These are phyloP conservation scores for Coreius guichenoti DNA, from an alignment of 2,797 vertebrate species.

Conservation along the genomic window DNA sequence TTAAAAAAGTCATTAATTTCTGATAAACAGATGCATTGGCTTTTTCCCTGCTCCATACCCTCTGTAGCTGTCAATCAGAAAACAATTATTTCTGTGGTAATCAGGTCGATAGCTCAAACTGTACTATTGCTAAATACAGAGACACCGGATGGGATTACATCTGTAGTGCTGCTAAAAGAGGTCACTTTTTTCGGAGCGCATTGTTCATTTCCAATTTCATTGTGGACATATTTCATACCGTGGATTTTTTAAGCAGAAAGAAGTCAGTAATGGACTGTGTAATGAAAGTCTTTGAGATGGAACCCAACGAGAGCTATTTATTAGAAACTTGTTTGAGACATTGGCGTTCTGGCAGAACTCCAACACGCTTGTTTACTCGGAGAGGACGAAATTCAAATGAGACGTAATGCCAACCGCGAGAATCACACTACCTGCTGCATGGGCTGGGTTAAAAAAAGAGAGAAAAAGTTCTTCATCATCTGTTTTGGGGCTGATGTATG, in stretches of 20 bases:
- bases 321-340: conserved; percentile 60
- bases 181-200: conserved; percentile 50
- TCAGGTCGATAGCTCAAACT: conserved; percentile 62
- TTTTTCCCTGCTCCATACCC: conserved; percentile 51
- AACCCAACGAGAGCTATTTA: conserved; percentile 60
- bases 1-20: conserved; percentile 68
- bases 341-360: conserved; percentile 51
- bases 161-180: conserved; percentile 46
- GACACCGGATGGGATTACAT: conserved; percentile 53
- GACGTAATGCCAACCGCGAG: conserved; percentile 29
- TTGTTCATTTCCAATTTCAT: conserved; percentile 56
- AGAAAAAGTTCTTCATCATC: conserved; percentile 11
- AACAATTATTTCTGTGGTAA: conserved; percentile 64
- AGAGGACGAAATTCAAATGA: conserved; percentile 50
- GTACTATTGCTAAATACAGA: conserved; percentile 55
- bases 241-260: conserved; percentile 55
- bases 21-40: conserved; percentile 67
- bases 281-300: conserved; percentile 62
- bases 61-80: conserved; percentile 63
- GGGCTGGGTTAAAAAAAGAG: background rate
- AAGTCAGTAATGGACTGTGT: conserved; percentile 64
- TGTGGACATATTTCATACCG: conserved; percentile 57
- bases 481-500: conserved; percentile 40
- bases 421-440: conserved; percentile 31
- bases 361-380: conserved; percentile 46